Conservation (phyloP, 30 jellyfish, hydroid and myxozoan genomes). For the Turritopsis rubra region DNA sequence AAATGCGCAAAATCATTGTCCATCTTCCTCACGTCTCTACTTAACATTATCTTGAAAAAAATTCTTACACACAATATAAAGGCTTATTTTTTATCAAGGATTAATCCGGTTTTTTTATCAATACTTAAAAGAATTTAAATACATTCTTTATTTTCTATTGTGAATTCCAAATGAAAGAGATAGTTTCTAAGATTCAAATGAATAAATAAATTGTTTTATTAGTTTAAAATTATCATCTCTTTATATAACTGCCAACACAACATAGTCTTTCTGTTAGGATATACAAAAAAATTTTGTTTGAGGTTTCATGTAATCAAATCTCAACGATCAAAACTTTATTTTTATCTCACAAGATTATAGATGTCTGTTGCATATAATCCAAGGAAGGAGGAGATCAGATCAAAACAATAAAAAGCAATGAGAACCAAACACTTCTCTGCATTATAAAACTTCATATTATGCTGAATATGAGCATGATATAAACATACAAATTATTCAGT, state of each 20-base stretch:
- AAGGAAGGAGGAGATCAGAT: neutral
- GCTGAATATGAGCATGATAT: neutral
- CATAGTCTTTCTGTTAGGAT: neutral
- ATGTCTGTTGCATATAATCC: neutral
- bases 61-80: neutral
- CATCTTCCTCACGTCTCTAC: slow-evolving; percentile 23
- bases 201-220: neutral
- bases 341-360: neutral
- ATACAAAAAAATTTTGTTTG: neutral
- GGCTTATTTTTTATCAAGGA: neutral
- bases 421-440: neutral
- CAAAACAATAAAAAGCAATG: neutral
- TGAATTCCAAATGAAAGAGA: neutral
- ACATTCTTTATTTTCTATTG: neutral
- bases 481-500: neutral
- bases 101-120: neutral
- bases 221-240: neutral
- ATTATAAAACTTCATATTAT: neutral
- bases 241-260: neutral
- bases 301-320: neutral
- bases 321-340: neutral
- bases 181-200: neutral
- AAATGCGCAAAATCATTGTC: slow-evolving; percentile 26
- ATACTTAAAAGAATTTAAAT: neutral
- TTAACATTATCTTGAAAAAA: slow-evolving; percentile 22